Evolutionary conservation across 2,888 invertebrate species (phyloP), one percentile per base, ranked within the genome.

Genomic region (Zaprionus obscuricornis): DNA sequence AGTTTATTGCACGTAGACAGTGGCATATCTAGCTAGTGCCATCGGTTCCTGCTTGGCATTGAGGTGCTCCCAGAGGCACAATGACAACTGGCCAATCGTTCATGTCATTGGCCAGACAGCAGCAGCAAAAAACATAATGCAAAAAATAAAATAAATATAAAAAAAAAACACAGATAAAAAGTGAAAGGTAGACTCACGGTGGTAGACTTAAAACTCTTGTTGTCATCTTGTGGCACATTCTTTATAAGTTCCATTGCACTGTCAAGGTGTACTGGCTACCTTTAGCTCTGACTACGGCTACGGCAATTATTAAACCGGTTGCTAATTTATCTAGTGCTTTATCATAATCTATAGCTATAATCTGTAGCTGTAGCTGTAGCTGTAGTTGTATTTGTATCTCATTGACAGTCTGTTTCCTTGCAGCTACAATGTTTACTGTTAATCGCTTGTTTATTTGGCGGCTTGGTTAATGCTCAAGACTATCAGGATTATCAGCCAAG

Each of bases 401-500:
- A 39, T 20, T 40, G 7, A 27, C 34, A 31, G n/a, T 31, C 39
- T 20, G 37, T 29, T 54, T 26, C 36, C 18, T 75, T 86, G 8
- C 65, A 89, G 89, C 58, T 87, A 47, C 73, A 77, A 56, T 72
- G 56, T 49, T 59, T 88, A 65, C 54, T 89, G 55, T 37, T 89
- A 49, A 40, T 88, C 16, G 66, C 79, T 31, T 67, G 81, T 18
- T 55, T 88, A 59, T 31, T 86, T 34, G 82, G 83, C 46, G 68
- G 78, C 0, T 24, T 74, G 36, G 79, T 74, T 22, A 37, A 69
- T 24, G 87, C 86, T 22, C 90, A 90, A 81, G 90, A 90, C 59
- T 90, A 90, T 69, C 89, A 90, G 66, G 90, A 90, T 29, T 90
- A 90, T 62, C 87, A 88, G 63, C 87, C 84, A 62, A 85, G 85